Evolutionary conservation across 2,797 vertebrate species (phyloP).

Genomic region (Ficedula albicollis): DNA sequence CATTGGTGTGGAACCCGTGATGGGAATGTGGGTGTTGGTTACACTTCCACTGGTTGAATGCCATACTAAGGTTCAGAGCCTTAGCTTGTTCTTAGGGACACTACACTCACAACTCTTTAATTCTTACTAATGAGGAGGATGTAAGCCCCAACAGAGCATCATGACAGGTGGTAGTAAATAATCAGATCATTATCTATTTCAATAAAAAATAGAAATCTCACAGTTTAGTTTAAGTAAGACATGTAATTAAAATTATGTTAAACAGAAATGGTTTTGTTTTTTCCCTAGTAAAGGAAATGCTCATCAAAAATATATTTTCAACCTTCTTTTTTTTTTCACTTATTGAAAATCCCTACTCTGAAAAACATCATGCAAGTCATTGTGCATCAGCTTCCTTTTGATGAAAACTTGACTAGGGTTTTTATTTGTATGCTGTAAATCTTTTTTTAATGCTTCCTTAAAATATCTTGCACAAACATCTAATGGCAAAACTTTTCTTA

Average conservation of each 20-base stretch:
- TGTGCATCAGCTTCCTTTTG: background rate
- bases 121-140: background rate
- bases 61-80: background rate
- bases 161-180: background rate
- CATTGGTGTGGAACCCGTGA: background rate
- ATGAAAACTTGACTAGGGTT: background rate
- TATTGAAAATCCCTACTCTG: background rate
- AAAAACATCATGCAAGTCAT: background rate
- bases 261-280: background rate
- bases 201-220: background rate
- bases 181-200: background rate
- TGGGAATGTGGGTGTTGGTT: background rate
- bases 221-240: background rate
- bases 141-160: background rate
- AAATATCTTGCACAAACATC: slow-evolving; percentile 10
- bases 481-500: background rate
- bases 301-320: background rate
- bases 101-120: background rate
- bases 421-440: background rate
- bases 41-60: background rate
- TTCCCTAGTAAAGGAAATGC: background rate
- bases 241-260: background rate
- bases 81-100: background rate
- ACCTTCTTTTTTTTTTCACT: background rate
- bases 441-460: background rate